These are phyloP conservation scores for Pteropus alecto DNA, from an alignment of 2,113 vertebrate species.

Conservation along the genomic window DNA sequence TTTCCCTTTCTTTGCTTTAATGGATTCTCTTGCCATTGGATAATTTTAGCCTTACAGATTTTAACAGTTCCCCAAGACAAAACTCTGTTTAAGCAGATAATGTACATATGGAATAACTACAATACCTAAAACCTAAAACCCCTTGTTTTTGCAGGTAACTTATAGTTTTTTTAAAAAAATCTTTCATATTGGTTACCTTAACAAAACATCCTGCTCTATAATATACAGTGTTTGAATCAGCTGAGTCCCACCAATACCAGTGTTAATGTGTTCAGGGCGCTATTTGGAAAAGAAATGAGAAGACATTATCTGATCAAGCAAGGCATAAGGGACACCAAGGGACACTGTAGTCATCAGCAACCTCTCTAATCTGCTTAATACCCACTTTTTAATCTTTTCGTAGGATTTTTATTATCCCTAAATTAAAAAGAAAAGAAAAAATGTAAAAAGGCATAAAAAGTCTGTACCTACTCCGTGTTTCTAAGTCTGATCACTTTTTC, in stretches of 20 bases:
- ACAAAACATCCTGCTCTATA: background rate
- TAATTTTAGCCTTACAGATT: conserved; percentile 64
- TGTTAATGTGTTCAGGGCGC: background rate
- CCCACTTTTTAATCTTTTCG: background rate
- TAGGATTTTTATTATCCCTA: background rate
- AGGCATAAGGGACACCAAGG: background rate
- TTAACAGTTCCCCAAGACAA: conserved; percentile 66
- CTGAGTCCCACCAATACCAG: background rate
- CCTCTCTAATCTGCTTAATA: background rate
- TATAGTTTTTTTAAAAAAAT: background rate
- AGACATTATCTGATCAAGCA: conserved; percentile 17
- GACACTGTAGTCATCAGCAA: background rate
- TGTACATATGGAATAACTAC: conserved; percentile 1
- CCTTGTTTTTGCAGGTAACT: conserved; percentile 30
- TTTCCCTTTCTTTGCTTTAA: conserved; percentile 75
- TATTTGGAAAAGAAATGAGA: conserved; percentile 37
- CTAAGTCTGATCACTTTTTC: background rate
- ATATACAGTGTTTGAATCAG: background rate
- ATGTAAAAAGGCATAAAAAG: background rate
- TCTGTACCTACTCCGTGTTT: background rate
- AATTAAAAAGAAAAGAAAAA: background rate
- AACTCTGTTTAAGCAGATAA: conserved; percentile 63
- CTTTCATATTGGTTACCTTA: conserved; percentile 10
- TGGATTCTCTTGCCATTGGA: conserved; percentile 70
- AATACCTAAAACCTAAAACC: conserved; percentile 46